Evolutionary conservation across 2,888 invertebrate species (phyloP), one percentile per base, ranked within the genome.

Genomic region (Lampropteryx suffumata): DNA sequence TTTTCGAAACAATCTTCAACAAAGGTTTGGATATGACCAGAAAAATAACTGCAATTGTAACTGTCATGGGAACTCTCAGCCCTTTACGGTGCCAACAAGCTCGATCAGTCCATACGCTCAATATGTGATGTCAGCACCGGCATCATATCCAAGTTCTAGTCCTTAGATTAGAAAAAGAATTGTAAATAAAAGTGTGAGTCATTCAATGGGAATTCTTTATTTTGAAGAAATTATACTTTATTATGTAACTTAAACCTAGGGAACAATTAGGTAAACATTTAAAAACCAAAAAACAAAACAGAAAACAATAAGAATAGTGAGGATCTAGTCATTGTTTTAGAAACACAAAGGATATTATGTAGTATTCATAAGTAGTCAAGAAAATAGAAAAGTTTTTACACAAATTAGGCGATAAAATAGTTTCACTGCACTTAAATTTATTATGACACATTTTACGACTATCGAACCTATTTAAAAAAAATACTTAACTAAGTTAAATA

Each of bases 11-110:
- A 61, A 50, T 33, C 44, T 55, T 6, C 36, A 64, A 40, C 49
- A 54, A 17, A 35, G 54, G 30, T 33, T 55, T 14, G 28, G 55
- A 10, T 60, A 54, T 34, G 57, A 57, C 45, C 55, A 60, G 44
- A 24, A 67, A 56, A 50, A 66, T 42, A 44, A 56, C 30, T 84
- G 82, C 48, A 65, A 55, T 12, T 85, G 85, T 55, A 67, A 80
- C 50, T 84, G 82, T 56, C 76, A 81, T 56, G 34, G 52, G 2
- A 67, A 58, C 30, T 1, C 34, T 34, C 46, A 45, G 17, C 53
- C 61, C 2, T 59, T 65, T 7, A 60, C 55, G 21, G 57, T 62
- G 26, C 50, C 64, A 6, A 54, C 64, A 33, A 67, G 56, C 36
- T 30, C 60, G 4, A 26, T 61, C 45, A 53, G 50, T 39, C 63